A percentile compares a stretch with the other conserved stretches of the same genome.
Conservation (phyloP, 2,888 invertebrate species). For the Eupelmus urozonus region DNA sequence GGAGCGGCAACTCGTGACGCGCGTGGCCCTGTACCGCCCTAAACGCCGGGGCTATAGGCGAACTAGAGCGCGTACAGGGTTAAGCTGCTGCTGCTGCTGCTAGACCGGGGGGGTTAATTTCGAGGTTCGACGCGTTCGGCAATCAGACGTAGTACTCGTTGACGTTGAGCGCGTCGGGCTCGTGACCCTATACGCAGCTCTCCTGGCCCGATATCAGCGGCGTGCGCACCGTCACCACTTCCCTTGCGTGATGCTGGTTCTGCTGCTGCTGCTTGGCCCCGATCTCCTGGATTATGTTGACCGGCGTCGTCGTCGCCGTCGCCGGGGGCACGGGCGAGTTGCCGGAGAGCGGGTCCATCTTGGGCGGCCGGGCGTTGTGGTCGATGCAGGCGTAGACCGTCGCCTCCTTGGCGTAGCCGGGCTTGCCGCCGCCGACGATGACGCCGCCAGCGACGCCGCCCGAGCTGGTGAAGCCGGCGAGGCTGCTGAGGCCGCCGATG, state of each 20-base stretch:
- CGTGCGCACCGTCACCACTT: constrained; percentile 76
- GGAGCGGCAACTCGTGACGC: no score
- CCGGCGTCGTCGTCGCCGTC: constrained; percentile 49
- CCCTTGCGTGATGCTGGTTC: constrained; percentile 72
- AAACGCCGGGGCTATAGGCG: no score
- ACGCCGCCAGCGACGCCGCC: constrained; percentile 77
- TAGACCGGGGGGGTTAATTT: constrained; percentile 30
- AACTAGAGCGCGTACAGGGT: no score
- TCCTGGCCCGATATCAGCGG: constrained; percentile 75
- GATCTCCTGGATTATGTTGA: constrained; percentile 60
- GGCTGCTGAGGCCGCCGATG: constrained; percentile 71
- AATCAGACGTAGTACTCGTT: constrained; percentile 77
- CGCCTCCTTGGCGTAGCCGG: constrained; percentile 82
- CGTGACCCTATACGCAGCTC: constrained; percentile 76
- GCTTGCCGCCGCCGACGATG: constrained; percentile 76
- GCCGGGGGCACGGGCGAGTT: constrained; percentile 60
- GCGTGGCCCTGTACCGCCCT: no score
- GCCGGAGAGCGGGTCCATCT: constrained; percentile 59
- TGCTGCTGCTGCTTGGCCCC: constrained; percentile 61
- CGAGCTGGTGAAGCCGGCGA: constrained; percentile 75
- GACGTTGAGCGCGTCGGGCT: constrained; percentile 75
- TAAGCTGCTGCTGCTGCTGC: no score
- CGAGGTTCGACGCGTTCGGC: constrained; percentile 66
- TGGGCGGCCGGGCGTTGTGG: constrained; percentile 80
- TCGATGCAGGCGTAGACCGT: constrained; percentile 88